Percentiles rank a stretch among this genome's conserved stretches.
These are phyloP conservation scores for Hycleus phaleratus DNA, from an alignment of 1,140 invertebrate species.

Conservation along the genomic window DNA sequence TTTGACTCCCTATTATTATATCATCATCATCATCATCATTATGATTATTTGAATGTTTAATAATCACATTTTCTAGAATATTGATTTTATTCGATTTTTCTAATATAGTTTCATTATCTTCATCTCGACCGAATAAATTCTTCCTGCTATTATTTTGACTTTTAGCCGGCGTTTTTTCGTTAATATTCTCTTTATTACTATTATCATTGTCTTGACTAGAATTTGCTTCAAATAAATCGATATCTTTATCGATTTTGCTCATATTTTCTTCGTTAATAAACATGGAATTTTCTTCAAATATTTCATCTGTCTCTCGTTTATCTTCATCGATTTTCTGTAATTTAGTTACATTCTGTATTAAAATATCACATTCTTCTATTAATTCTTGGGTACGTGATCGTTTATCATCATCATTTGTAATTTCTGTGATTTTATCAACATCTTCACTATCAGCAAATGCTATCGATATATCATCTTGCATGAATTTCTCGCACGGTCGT, in stretches of 20 bases:
- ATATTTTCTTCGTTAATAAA: neutral
- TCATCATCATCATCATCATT: neutral
- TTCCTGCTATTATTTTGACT: constrained; percentile 1
- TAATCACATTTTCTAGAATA: constrained; percentile 23
- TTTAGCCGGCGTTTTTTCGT: neutral
- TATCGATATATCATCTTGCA: constrained; percentile 1
- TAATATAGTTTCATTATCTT: neutral
- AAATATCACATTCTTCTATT: constrained; percentile 7
- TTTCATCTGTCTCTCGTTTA: neutral
- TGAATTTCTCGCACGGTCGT: constrained; percentile 2
- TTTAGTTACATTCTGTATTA: neutral
- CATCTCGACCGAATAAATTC: constrained; percentile 12
- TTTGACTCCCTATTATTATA: constrained; percentile 8
- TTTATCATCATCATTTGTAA: neutral
- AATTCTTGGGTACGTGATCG: neutral
- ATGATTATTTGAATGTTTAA: constrained; percentile 8
- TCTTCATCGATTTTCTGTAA: too few species aligned
- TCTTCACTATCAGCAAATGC: neutral
- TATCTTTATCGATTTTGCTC: constrained; percentile 14
- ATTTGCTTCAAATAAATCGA: constrained; percentile 11
- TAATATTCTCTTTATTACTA: too few species aligned
- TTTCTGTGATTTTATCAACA: constrained; percentile 1
- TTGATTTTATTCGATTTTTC: constrained; percentile 5
- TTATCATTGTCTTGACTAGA: neutral
- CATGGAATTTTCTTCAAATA: neutral